Evolutionary conservation across 2,888 invertebrate species (phyloP), one percentile per base, ranked within the genome.

Genomic region (Uropetala carovei): DNA sequence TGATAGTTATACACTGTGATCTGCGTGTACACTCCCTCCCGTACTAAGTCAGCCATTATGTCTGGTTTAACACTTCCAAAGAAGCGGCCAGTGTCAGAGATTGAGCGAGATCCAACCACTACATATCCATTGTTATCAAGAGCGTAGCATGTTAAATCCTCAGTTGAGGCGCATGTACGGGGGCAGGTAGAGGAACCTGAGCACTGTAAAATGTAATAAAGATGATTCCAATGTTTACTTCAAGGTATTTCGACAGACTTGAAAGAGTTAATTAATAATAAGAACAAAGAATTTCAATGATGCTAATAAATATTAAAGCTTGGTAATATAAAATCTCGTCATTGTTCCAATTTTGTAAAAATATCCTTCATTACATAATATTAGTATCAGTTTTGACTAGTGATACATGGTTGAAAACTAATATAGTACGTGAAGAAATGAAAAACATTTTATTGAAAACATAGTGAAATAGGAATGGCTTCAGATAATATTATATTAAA

Each of bases 91-190:
- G 94, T 94, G 92, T 95, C 94, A 58, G 94, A 93, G 9, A 94
- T 93, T 56, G 94, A 94, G 93, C 95, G 95, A 7, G 95, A 95
- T n/a, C 89, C 64, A 4, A 95, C 94, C 60, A 96, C 94, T 4
- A 96, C 94, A 93, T 95, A 96, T 5, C 96, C 96, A 94, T 95
- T 95, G 93, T 95, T 95, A 93, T 96, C 96, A 82, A 96, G 93
- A 13, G 96, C 94, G 93, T 95, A 96, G 93, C 96, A 96, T 92
- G 95, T 94, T 75, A 95, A 93, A 56, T 92, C 85, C 16, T 94
- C 94, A n/a, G 93, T 94, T 27, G 93, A 93, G n/a, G 93, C 93
- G 93, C 95, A 94, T 2, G 94, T 94, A 86, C 93, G 94, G 18
- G 93, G 93, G 22, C 93, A 93, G 58, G 60, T 92, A 59, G 89